Base-by-base conservation (phyloP, 2,797 vertebrate genomes). In the Eptatretus atami region DNA sequence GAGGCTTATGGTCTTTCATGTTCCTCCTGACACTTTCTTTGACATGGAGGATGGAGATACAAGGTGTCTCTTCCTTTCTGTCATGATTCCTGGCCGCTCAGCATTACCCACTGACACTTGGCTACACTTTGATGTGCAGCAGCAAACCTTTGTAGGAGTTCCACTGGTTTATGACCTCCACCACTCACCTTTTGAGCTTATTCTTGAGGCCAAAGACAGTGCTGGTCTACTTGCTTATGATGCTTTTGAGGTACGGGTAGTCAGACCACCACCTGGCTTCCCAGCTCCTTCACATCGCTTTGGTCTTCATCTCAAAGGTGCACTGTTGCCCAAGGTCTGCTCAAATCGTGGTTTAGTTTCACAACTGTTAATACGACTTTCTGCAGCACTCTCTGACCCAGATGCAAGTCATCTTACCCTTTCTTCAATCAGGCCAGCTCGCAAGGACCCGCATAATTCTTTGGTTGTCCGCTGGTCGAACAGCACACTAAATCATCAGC, bases 11-110 rank as follows among this genome's bases (percentile, higher is more conserved):
- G 10, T 24, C 15, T 61, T 61, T 24, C 57, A 24, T 24, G 57
- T 61, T n/a, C 57, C 57, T 12, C 15, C 15, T 24, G 57, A 61
- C 57, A 61, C 57, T 24, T 61, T 61, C 57, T 61, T 61, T 24
- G 57, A 61, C 57, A 24, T 24, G 15, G 57, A 61, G 10, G 57
- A 61, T 24, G 57, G 57, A n/a, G 57, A 61, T 24, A 24, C 57
- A 10, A 24, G 15, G 15, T 24, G 57, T 9, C 57, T 61, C 15
- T 24, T n/a, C 24, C 57, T 61, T 11, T 61, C 57, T n/a, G 6
- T 61, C 57, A 24, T 61, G 57, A n/a, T 24, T n/a, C 15, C 57
- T 10, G 57, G 24, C 9, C 31, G 31, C 31, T 44, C 31, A 12
- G 15, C 57, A 2, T 12, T 12, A 24, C 11, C 57, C 9, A n/a